A percentile compares a stretch with the other conserved stretches of the same genome.
phyloP scores from a whole-genome alignment of 2,888 invertebrate species.

The Drosophila kokeensis region DNA sequence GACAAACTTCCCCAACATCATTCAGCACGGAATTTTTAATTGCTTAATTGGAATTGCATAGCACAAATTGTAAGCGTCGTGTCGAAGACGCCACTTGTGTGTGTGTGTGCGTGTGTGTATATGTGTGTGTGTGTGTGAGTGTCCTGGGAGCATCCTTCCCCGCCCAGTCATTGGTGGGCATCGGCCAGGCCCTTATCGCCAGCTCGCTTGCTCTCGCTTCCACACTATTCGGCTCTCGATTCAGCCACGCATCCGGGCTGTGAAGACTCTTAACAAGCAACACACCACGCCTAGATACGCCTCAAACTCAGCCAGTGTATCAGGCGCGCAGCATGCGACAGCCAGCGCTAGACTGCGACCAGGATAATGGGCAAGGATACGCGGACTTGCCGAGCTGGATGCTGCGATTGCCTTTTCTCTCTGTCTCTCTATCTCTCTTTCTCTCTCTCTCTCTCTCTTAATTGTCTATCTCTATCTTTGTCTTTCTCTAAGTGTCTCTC shows the following conservation, averaged over 20 bases:
- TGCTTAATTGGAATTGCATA: conserved; percentile 83
- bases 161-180: conserved; percentile 21
- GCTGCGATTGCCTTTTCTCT: conserved; percentile 29
- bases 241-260: conserved; percentile 53
- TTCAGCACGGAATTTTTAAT: conserved; percentile 74
- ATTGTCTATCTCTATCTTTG: not conserved
- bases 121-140: not conserved
- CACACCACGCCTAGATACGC: conserved; percentile 86
- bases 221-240: conserved; percentile 23
- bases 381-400: conserved; percentile 33
- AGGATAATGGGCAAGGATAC: conserved; percentile 23
- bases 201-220: conserved; percentile 12
- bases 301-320: conserved; percentile 85
- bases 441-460: not conserved
- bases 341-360: conserved; percentile 1
- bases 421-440: too few relatives aligned
- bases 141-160: conserved; percentile 16
- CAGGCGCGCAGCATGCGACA: conserved; percentile 81
- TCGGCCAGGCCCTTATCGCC: conserved; percentile 32
- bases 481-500: not conserved
- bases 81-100: not conserved
- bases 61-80: conserved; percentile 9
- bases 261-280: conserved; percentile 74
- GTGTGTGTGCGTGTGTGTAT: not conserved
- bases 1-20: conserved; percentile 61